Percentiles rank a stretch among this genome's conserved stretches.
phyloP scores from a whole-genome alignment of 2,113 vertebrate species.

The Platichthys flesus region DNA sequence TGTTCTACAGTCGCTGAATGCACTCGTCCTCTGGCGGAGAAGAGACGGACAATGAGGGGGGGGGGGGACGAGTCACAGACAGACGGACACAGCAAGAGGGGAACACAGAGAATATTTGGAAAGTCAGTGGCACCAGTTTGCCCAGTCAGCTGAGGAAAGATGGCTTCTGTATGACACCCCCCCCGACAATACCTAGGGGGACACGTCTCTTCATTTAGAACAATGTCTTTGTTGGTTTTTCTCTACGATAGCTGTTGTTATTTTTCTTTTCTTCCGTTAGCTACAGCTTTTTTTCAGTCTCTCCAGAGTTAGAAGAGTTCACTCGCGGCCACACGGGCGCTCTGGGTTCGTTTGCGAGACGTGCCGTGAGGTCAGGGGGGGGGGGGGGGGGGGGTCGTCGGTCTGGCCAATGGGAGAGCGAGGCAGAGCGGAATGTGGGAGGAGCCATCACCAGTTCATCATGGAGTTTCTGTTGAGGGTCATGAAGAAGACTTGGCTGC shows the following conservation, averaged over 20 bases:
- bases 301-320: conserved; percentile 46
- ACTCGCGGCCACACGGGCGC: neutral
- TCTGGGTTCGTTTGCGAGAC: conserved; percentile 42
- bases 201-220: conserved; percentile 36
- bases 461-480: conserved; percentile 99
- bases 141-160: conserved; percentile 54
- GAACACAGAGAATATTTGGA: conserved; percentile 48
- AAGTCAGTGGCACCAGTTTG: conserved; percentile 64
- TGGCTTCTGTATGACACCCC: conserved; percentile 62
- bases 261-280: neutral
- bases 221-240: conserved; percentile 1
- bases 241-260: conserved; percentile 19
- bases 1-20: conserved; percentile 32
- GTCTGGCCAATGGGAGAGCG: conserved; percentile 48
- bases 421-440: conserved; percentile 26
- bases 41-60: neutral
- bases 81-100: conserved; percentile 21
- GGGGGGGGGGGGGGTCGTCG: too few species aligned
- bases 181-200: conserved; percentile 32
- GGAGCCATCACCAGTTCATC: conserved; percentile 97
- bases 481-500: conserved; percentile 99
- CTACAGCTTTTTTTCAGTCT: conserved; percentile 30
- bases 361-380: conserved; percentile 1
- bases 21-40: conserved; percentile 27
- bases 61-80: conserved; percentile 13